Conservation (phyloP, 2,113 vertebrate species). For the Trematocara nigrifrons region DNA sequence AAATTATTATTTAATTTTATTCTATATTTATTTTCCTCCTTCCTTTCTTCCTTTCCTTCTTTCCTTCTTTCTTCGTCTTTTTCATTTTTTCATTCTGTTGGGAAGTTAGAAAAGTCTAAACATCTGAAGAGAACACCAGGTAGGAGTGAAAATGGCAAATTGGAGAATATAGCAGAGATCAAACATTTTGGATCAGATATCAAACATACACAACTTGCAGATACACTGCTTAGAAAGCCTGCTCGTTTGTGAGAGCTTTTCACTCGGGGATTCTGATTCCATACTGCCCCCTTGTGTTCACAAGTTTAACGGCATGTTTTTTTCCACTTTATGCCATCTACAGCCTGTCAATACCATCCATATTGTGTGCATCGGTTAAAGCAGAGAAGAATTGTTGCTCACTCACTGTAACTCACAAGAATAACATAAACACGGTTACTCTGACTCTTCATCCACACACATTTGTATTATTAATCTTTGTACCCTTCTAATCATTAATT, state of each 20-base stretch:
- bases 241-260: not conserved
- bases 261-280: conserved; percentile 46
- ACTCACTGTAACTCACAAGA: not conserved
- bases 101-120: not conserved
- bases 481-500: not conserved
- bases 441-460: not conserved
- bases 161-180: conserved; percentile 10
- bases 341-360: not conserved
- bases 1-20: not conserved
- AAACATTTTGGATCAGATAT: conserved; percentile 20
- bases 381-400: not conserved
- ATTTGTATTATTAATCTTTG: not conserved
- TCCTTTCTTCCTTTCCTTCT: not conserved
- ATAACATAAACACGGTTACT: not conserved
- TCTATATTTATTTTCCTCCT: not conserved
- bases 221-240: not conserved
- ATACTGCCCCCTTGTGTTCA: conserved; percentile 72
- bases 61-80: not conserved
- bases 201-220: conserved; percentile 3
- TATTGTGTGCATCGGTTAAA: not conserved
- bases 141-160: not conserved
- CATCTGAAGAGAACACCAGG: not conserved
- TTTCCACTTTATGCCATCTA: not conserved
- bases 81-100: not conserved
- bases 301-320: not conserved